Base-by-base conservation (phyloP, 2,113 vertebrate species). In the Laterallus jamaicensis region DNA sequence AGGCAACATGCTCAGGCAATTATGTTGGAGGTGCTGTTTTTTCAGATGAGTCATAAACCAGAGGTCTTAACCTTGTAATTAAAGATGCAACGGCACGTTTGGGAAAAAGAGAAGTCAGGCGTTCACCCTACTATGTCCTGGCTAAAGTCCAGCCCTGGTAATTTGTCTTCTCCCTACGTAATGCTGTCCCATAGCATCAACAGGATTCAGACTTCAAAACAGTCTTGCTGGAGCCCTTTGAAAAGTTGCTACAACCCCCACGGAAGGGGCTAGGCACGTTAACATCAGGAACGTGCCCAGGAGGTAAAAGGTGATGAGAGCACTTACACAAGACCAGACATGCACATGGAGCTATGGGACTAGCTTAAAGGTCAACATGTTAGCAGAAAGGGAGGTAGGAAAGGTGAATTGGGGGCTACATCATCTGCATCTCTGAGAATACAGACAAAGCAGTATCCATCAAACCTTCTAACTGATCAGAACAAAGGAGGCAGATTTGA, bases 41-140 rank as follows among this genome's bases (percentile, higher is more conserved):
- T 94, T 87, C 88, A 95, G 55, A 93, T 96, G 95, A 97, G 81
- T 96, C 95, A 97, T 87, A 80, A 93, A 94, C 60, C 83, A 90
- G 83, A 97, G 96, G 95, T 96, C 92, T 88, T 96, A 95, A 97
- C 96, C 96, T 96, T 67, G 91, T 87, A 96, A 96, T 96, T 97
- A 96, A 93, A 93, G 92, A 93, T 91, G 95, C 88, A 82, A 89
- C 69, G 91, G 93, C 95, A 96, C 86, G 11, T 94, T 97, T 95
- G 28, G 66, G 60, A 10, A 2, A 6, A 28, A 10, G n/a, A 13
- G 37, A 39, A 60, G 35, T 28, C 83, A 83, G 92, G 95, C 66
- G 0, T 95, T 92, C 93, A 96, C 93, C 88, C 83, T 95, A 91
- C 70, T 44, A 69, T 16, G 26, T 82, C 88, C 81, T 96, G 96